These are phyloP conservation scores for Ammospiza caudacuta DNA, from an alignment of 2,113 vertebrate genomes.

Conservation along the genomic window DNA sequence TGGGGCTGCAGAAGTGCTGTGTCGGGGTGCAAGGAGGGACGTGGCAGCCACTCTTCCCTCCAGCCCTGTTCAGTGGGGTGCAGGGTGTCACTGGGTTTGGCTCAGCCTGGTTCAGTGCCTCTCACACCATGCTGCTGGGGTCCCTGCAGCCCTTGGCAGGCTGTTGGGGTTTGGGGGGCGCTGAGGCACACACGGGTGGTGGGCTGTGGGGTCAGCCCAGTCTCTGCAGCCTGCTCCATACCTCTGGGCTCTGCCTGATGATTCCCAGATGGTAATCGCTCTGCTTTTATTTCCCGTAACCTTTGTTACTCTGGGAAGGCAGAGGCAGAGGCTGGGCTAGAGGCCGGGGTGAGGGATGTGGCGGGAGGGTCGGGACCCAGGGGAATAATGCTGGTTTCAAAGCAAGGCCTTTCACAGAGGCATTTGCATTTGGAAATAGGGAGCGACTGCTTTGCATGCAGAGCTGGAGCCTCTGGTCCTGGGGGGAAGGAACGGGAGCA, in stretches of 20 bases:
- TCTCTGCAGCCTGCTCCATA: background rate
- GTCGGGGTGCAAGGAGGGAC: rapidly evolving
- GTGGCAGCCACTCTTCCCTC: background rate
- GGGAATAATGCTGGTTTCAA: slow-evolving; percentile 67
- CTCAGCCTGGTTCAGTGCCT: background rate
- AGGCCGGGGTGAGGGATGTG: slow-evolving; percentile 44
- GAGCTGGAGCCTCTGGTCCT: background rate
- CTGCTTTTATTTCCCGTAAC: slow-evolving; percentile 60
- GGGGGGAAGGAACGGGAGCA: background rate
- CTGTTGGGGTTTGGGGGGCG: slow-evolving; percentile 71
- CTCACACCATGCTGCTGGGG: slow-evolving; percentile 34
- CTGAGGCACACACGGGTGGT: slow-evolving; percentile 68
- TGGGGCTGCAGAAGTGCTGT: background rate
- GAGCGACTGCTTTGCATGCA: slow-evolving; percentile 17
- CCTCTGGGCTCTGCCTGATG: slow-evolving; percentile 73
- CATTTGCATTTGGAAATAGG: slow-evolving; percentile 55
- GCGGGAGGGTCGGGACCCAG: slow-evolving; percentile 62
- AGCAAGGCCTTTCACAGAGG: slow-evolving; percentile 34
- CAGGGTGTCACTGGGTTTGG: rapidly evolving
- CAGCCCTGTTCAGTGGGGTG: rapidly evolving
- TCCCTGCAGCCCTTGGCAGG: slow-evolving; percentile 77
- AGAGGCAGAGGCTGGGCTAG: slow-evolving; percentile 64
- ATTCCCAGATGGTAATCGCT: slow-evolving; percentile 83
- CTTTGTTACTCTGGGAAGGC: slow-evolving; percentile 55
- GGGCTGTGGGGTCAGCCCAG: slow-evolving; percentile 43